Percentiles rank a stretch among this genome's conserved stretches.
Conservation (phyloP, 2,888 invertebrate species). For the Chymomyza procnemis region DNA sequence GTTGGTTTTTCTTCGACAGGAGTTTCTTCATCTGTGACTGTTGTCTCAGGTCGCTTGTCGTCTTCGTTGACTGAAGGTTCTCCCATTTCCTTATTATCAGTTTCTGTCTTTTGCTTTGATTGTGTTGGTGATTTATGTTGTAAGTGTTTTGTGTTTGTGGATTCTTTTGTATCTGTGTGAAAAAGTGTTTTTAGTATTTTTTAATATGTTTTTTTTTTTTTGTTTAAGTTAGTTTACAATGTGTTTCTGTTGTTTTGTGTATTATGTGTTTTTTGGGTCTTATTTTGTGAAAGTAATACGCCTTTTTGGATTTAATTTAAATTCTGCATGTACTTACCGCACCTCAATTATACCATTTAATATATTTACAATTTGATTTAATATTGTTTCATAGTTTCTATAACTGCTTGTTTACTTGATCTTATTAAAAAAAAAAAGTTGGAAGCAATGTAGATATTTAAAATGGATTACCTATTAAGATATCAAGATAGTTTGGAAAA, state of each 20-base stretch:
- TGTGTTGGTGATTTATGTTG: conserved; percentile 77
- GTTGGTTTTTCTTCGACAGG: conserved; percentile 20
- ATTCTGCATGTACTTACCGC: conserved; percentile 43
- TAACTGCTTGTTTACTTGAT: conserved; percentile 18
- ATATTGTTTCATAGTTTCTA: conserved; percentile 22
- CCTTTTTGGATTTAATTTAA: conserved; percentile 61
- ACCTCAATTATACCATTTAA: conserved; percentile 34
- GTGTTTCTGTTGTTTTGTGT: conserved; percentile 61
- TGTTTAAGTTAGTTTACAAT: conserved; percentile 25
- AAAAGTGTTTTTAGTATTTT: conserved; percentile 60
- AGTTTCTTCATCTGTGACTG: too few relatives aligned
- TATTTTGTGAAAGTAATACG: conserved; percentile 73
- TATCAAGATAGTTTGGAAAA: neutral
- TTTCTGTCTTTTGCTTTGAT: conserved; percentile 59
- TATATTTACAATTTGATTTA: conserved; percentile 33
- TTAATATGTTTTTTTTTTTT: conserved; percentile 21
- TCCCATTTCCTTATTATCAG: conserved; percentile 46
- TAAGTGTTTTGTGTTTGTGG: conserved; percentile 77
- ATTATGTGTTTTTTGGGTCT: conserved; percentile 68
- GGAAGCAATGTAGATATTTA: neutral
- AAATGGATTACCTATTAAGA: neutral
- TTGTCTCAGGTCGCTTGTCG: too few relatives aligned
- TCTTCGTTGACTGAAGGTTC: too few relatives aligned
- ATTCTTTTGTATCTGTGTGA: conserved; percentile 75
- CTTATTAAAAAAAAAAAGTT: neutral